These are phyloP conservation scores for Xylocopa sonorina DNA, from an alignment of 1,140 invertebrate species.

Conservation along the genomic window DNA sequence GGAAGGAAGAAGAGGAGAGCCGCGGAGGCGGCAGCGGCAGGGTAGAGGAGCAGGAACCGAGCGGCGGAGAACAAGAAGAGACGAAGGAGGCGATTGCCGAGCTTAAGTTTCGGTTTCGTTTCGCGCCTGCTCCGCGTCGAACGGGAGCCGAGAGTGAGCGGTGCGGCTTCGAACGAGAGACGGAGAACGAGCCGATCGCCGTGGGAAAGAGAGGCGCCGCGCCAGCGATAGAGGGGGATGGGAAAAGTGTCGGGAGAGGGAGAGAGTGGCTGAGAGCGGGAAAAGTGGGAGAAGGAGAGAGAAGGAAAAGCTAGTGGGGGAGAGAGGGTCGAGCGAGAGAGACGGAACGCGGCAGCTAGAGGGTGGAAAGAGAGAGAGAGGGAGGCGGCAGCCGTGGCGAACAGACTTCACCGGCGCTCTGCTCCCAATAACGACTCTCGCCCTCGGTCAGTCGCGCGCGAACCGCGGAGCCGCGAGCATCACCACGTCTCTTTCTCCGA, in stretches of 20 bases:
- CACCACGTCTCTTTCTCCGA: constrained; percentile 49
- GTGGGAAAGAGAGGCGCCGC: constrained; percentile 7
- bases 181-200: neutral
- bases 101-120: constrained; percentile 73
- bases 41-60: neutral
- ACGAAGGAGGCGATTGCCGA: constrained; percentile 49
- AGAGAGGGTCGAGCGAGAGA: neutral
- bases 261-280: neutral
- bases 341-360: neutral
- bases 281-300: constrained; percentile 21
- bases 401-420: constrained; percentile 59
- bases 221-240: neutral
- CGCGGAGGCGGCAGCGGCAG: neutral
- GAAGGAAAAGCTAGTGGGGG: constrained; percentile 15
- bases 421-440: constrained; percentile 70
- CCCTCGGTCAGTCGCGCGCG: constrained; percentile 76
- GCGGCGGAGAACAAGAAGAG: too few relatives aligned
- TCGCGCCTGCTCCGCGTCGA: constrained; percentile 63
- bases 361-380: constrained; percentile 20
- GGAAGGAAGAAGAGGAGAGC: neutral
- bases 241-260: neutral
- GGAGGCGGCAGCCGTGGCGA: constrained; percentile 26
- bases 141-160: constrained; percentile 63
- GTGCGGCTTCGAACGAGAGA: constrained; percentile 7
- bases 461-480: constrained; percentile 74